These are phyloP conservation scores for Patagioenas fasciata DNA, from an alignment of 2,113 vertebrate genomes.

Conservation along the genomic window DNA sequence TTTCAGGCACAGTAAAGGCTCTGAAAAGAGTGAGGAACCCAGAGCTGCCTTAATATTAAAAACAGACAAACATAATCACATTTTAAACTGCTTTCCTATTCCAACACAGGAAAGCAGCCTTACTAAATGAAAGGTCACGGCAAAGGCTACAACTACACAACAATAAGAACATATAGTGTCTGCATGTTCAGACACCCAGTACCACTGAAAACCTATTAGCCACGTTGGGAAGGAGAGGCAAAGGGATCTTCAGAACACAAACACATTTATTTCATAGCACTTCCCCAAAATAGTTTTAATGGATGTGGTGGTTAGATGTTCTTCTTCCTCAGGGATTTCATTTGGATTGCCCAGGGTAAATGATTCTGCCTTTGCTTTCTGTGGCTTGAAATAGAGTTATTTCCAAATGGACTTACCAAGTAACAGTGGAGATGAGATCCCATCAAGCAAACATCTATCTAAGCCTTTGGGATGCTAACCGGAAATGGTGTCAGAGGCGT, in stretches of 20 bases:
- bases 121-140: neutral
- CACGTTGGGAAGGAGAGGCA: neutral
- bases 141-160: neutral
- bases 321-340: neutral
- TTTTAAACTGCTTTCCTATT: neutral
- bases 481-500: neutral
- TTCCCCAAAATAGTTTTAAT: neutral
- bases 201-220: neutral
- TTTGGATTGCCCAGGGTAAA: neutral
- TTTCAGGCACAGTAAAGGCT: neutral
- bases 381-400: conserved; percentile 18
- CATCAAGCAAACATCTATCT: conserved; percentile 12
- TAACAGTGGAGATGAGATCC: neutral
- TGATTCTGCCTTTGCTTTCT: conserved; percentile 18
- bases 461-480: neutral
- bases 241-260: neutral
- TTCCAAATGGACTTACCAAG: conserved; percentile 55
- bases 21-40: neutral
- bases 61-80: neutral
- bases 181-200: neutral
- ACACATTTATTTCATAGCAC: neutral
- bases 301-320: neutral
- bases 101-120: neutral
- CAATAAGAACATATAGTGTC: neutral
- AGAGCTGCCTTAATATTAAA: neutral